Base-by-base conservation (phyloP, 2,888 invertebrate genomes). In the Cheilosia pagana region DNA sequence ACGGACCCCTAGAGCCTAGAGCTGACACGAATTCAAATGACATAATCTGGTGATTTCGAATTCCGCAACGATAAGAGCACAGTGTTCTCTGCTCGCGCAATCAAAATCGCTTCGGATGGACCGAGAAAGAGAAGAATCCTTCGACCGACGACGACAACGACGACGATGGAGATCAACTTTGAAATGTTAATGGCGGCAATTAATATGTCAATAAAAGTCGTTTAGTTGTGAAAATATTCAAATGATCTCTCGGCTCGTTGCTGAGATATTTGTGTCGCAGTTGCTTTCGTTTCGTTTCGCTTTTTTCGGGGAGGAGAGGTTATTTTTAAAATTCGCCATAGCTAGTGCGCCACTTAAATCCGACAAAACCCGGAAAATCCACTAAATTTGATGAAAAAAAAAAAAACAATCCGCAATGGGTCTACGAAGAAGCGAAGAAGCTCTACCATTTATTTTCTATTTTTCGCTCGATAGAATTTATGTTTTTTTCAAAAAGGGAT, bases 201-300 rank as follows among this genome's bases (percentile, higher is more conserved):
- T 90, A 90, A 90, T 90, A 88, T 90, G 90, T 90, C 90, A 90
- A 90, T 91, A 90, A 89, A 90, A 91, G 88, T 88, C 90, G 90
- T 90, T 90, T 87, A 88, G 89, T 86, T 86, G 81, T 76, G 76
- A 86, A 86, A 86, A 86, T 86, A 86, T 81, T 81, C 81, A 81
- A 86, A 71, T 76, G 81, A 81, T 85, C 78, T 75, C 39, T 75
- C 53, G 75, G 71, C 65, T 60, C 41, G 67, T 65, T 71, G 79
- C 71, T 85, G 71, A 85, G 59, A 79, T 67, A 81, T 85, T 79
- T 85, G 75, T 79, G 85, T 79, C 79, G 75, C 48, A 70, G 68
- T 52, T 59, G 52, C 65, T 16, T 21, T 23, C 12, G 50, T 50
- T 50, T 21, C 21, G 21, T 48, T 48, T n/a, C 19, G 31, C 19